Percentiles rank a stretch among this genome's conserved stretches.
Conservation (phyloP, 2,113 vertebrate species). For the Sprattus sprattus region DNA sequence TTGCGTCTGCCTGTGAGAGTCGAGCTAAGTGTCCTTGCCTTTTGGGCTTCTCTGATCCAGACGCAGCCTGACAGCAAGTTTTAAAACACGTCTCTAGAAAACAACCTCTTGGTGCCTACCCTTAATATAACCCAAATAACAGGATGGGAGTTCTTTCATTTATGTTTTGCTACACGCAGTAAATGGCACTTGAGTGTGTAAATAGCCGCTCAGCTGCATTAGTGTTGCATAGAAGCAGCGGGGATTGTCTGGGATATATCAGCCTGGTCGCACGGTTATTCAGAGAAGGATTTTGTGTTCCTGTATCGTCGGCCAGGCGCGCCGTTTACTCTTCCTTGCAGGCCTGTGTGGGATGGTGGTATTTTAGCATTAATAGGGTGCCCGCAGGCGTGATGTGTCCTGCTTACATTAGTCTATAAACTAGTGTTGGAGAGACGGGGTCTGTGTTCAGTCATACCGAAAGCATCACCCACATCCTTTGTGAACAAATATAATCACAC, state of each 20-base stretch:
- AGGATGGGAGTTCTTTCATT: background rate
- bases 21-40: background rate
- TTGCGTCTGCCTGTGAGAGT: conserved; percentile 25
- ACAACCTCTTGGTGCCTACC: background rate
- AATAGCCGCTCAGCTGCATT: background rate
- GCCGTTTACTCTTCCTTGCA: background rate
- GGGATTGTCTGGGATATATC: background rate
- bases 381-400: background rate
- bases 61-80: background rate
- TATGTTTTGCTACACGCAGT: background rate
- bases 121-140: background rate
- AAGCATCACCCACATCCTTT: background rate
- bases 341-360: background rate
- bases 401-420: background rate
- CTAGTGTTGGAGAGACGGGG: background rate
- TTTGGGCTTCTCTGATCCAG: background rate
- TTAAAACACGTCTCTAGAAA: background rate
- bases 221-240: background rate
- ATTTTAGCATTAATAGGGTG: background rate
- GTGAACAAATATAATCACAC: background rate
- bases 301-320: background rate
- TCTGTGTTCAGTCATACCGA: background rate
- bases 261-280: background rate
- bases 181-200: background rate
- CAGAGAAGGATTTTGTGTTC: background rate